A percentile compares a stretch with the other conserved stretches of the same genome.
These are phyloP conservation scores for Ptychadena robeensis DNA, from an alignment of 2,797 vertebrate genomes.

Conservation along the genomic window DNA sequence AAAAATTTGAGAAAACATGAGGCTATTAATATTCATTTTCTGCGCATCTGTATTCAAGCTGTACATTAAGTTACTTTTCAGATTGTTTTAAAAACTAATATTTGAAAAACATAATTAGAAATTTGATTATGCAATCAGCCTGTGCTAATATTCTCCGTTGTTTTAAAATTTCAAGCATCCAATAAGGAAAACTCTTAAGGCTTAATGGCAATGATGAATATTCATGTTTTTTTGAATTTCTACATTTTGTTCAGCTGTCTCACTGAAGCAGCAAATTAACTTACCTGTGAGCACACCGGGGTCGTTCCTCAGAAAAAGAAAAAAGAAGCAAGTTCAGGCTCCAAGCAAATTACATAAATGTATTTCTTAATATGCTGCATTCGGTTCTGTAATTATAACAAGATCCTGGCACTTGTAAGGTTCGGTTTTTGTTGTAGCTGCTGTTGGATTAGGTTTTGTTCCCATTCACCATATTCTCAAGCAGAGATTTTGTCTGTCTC, in stretches of 20 bases:
- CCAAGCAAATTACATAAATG: not conserved
- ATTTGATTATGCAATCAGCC: slow-evolving; percentile 54
- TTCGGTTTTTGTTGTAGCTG: too few species aligned
- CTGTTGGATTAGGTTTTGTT: not conserved
- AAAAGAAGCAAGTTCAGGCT: not conserved
- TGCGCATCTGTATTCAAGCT: slow-evolving; percentile 31
- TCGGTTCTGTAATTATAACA: not conserved
- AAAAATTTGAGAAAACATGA: not conserved
- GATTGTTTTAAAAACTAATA: slow-evolving; percentile 52
- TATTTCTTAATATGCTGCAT: not conserved
- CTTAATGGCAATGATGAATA: slow-evolving; percentile 47
- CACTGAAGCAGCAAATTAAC: slow-evolving; percentile 42
- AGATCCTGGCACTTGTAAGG: not conserved
- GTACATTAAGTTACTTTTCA: slow-evolving; percentile 37
- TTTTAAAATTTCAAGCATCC: slow-evolving; percentile 29
- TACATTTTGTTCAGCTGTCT: not conserved
- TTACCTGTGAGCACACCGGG: slow-evolving; percentile 2
- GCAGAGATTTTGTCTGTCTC: not conserved
- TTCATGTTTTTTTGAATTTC: slow-evolving; percentile 21
- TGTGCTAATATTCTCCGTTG: slow-evolving; percentile 41
- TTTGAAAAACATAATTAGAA: slow-evolving; percentile 54
- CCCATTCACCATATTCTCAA: not conserved
- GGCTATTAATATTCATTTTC: not conserved
- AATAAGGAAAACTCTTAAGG: slow-evolving; percentile 39
- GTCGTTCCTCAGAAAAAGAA: slow-evolving; percentile 1